phyloP scores from a whole-genome alignment of 1,140 invertebrate species.

The Aphelenchoides fujianensis region DNA sequence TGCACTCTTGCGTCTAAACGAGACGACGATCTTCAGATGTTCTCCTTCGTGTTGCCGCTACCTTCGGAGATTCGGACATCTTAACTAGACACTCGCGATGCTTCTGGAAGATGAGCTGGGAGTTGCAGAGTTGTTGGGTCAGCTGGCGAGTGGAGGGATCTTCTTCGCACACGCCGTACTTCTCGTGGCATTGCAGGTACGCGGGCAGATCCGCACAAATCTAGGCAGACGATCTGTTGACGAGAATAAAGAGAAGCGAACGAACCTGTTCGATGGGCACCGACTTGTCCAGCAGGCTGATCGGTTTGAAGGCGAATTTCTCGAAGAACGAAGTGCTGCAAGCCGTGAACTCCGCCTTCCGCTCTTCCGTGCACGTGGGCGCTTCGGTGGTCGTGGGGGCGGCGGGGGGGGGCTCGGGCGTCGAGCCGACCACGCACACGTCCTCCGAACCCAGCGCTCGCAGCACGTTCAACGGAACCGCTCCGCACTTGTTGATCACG shows the following conservation, averaged over 20 bases:
- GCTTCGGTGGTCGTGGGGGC: constrained; percentile 13
- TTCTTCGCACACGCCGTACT: constrained; percentile 32
- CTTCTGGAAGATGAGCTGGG: constrained; percentile 38
- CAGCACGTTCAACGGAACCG: constrained; percentile 50
- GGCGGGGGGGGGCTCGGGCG: constrained; percentile 17
- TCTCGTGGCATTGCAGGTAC: constrained; percentile 39
- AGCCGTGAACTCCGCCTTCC: constrained; percentile 4
- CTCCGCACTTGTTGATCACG: constrained; percentile 50
- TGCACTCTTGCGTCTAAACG: constrained; percentile 34
- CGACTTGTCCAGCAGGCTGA: constrained; percentile 22
- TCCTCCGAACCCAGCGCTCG: constrained; percentile 51
- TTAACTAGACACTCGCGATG: constrained; percentile 40
- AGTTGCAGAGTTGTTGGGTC: constrained; percentile 34
- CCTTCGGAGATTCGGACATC: constrained; percentile 17
- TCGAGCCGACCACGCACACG: constrained; percentile 39
- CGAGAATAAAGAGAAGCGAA: constrained; percentile 9
- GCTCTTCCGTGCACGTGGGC: constrained; percentile 28
- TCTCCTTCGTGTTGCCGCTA: constrained; percentile 17
- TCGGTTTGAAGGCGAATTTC: constrained; percentile 43
- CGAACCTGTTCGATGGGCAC: constrained; percentile 16
- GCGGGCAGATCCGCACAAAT: constrained; percentile 40
- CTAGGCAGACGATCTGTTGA: constrained; percentile 31
- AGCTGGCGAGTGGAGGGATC: constrained; percentile 40
- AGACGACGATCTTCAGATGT: constrained; percentile 20
- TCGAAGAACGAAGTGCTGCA: neutral